These are phyloP conservation scores for Oriolus oriolus DNA, from an alignment of 2,113 vertebrate species.

Conservation along the genomic window DNA sequence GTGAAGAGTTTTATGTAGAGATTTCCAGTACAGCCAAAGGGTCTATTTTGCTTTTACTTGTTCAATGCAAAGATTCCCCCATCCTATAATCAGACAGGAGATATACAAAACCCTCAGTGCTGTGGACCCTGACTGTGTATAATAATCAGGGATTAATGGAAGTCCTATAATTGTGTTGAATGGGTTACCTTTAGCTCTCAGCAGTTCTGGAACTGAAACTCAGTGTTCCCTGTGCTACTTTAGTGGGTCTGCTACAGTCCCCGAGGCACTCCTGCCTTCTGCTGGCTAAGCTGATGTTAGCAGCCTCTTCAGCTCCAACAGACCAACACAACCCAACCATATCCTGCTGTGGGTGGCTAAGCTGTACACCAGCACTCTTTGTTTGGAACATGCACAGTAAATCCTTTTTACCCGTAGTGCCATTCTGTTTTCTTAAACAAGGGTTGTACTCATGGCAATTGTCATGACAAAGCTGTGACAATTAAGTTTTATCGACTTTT, in stretches of 20 bases:
- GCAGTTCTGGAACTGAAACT: neutral
- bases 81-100: neutral
- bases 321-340: neutral
- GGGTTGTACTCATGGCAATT: neutral
- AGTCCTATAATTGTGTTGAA: neutral
- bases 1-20: neutral
- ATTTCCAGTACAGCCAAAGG: neutral
- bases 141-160: neutral
- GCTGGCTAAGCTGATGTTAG: constrained; percentile 36
- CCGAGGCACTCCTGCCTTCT: constrained; percentile 57
- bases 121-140: neutral
- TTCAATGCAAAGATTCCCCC: neutral
- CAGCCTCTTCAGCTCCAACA: neutral
- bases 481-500: neutral
- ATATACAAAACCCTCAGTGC: neutral
- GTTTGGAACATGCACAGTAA: neutral
- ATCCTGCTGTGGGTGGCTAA: neutral
- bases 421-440: neutral
- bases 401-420: neutral
- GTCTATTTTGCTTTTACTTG: neutral
- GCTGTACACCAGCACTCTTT: neutral
- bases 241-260: neutral
- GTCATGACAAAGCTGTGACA: neutral
- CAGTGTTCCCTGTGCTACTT: neutral
- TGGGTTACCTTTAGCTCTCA: neutral